These are phyloP conservation scores for Drosophila pachea DNA, from an alignment of 1,140 invertebrate species.

Conservation along the genomic window DNA sequence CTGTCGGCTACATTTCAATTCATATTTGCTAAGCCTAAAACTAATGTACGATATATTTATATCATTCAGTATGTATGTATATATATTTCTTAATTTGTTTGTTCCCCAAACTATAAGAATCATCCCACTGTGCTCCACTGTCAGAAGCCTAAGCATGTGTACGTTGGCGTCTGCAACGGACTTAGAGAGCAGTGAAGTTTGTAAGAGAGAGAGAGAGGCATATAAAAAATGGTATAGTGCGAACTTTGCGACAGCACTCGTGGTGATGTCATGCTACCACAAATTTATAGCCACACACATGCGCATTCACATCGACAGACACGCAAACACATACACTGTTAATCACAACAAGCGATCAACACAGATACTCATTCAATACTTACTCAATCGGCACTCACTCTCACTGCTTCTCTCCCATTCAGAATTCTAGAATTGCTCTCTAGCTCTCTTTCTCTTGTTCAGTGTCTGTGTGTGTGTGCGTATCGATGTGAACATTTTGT, in stretches of 20 bases:
- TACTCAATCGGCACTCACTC: conserved; percentile 33
- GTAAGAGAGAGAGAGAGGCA: conserved; percentile 9
- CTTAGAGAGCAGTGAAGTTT: conserved; percentile 16
- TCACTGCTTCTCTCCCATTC: conserved; percentile 27
- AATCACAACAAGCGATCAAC: conserved; percentile 64
- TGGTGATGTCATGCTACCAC: conserved; percentile 70
- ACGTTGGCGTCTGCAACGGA: conserved; percentile 48
- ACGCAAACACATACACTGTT: conserved; percentile 31
- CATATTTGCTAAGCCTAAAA: background rate
- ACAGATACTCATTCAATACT: conserved; percentile 55
- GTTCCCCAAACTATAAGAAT: background rate
- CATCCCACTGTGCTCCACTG: conserved; percentile 44
- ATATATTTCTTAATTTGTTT: background rate
- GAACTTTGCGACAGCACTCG: conserved; percentile 38
- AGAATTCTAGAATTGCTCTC: conserved; percentile 12
- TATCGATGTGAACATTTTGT: conserved; percentile 32
- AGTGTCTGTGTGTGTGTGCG: conserved; percentile 1
- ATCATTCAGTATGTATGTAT: background rate
- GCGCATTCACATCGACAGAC: conserved; percentile 7
- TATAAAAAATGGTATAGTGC: conserved; percentile 33
- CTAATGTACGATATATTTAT: background rate
- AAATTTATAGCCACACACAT: conserved; percentile 44
- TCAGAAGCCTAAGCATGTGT: background rate
- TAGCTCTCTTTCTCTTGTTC: background rate
- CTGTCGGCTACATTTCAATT: too few species aligned